These are phyloP conservation scores for Halisarca cf. caerulea DNA, from an alignment of 37 sponge, comb jelly and placozoan species.

Conservation along the genomic window DNA sequence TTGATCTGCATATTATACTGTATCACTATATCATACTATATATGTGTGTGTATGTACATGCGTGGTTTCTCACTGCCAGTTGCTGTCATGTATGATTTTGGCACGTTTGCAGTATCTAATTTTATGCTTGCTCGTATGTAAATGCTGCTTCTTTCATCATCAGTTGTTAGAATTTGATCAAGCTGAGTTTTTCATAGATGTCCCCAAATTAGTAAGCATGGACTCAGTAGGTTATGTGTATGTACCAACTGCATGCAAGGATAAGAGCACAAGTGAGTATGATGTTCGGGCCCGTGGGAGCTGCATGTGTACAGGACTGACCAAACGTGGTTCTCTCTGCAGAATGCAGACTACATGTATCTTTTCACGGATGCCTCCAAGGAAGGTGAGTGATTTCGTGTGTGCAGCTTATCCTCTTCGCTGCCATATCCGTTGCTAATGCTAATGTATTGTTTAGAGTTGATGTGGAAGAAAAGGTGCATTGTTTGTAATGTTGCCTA, in stretches of 20 bases:
- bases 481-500: no score
- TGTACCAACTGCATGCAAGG: conserved; percentile 74
- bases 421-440: no score
- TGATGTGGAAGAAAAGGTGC: no score
- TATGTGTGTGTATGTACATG: not conserved
- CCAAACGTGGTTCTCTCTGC: not conserved
- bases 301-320: not conserved
- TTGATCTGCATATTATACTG: no score
- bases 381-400: conserved; percentile 53
- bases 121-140: not conserved
- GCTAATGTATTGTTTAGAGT: no score
- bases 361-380: conserved; percentile 82
- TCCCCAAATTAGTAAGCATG: conserved; percentile 46
- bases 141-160: not conserved
- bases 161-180: conserved; percentile 73
- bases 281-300: no score
- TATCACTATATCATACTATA: no score
- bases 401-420: not conserved
- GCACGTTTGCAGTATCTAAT: no score
- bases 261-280: not conserved
- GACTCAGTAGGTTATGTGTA: conserved; percentile 78
- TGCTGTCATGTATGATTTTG: no score
- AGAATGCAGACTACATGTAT: conserved; percentile 74
- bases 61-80: no score
- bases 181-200: conserved; percentile 60